phyloP scores from a whole-genome alignment of 2,797 vertebrate genomes.

The Xiphorhynchus erythropygius region DNA sequence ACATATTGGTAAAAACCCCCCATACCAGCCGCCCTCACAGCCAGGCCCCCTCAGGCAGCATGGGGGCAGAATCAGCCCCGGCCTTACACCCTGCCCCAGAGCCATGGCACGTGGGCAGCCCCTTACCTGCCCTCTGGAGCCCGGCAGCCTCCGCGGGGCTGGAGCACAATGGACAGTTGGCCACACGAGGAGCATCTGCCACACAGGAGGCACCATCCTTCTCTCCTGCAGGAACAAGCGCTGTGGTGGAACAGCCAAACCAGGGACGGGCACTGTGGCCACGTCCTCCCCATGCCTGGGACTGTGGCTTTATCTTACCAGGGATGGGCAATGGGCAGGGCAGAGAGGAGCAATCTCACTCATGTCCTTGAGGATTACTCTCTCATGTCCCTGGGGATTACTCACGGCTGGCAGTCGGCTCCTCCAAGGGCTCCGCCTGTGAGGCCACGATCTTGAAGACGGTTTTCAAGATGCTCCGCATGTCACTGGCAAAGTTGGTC shows the following conservation, averaged over 20 bases:
- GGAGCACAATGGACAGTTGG: constrained; percentile 51
- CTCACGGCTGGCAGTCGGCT: constrained; percentile 43
- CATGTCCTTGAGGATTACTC: constrained; percentile 19
- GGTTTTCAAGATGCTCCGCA: constrained; percentile 73
- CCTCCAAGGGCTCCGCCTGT: neutral
- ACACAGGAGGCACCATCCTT: neutral
- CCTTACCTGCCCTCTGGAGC: constrained; percentile 16
- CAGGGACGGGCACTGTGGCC: rapidly evolving
- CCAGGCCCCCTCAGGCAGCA: neutral
- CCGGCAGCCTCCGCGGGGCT: neutral
- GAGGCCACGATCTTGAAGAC: constrained; percentile 72
- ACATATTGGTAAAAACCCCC: neutral
- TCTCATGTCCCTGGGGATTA: neutral
- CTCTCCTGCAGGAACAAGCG: neutral
- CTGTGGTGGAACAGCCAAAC: neutral
- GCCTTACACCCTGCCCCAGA: neutral
- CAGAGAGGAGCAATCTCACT: neutral
- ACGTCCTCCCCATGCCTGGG: neutral
- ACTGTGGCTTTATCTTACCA: neutral
- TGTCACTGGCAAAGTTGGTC: constrained; percentile 79
- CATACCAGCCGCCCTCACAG: neutral
- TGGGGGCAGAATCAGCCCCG: neutral
- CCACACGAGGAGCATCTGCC: neutral
- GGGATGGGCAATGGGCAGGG: neutral
- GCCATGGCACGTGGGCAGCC: neutral